These are phyloP conservation scores for Epizoanthus rinbou DNA, from an alignment of 92 coral and sea anemone genomes.

Conservation along the genomic window DNA sequence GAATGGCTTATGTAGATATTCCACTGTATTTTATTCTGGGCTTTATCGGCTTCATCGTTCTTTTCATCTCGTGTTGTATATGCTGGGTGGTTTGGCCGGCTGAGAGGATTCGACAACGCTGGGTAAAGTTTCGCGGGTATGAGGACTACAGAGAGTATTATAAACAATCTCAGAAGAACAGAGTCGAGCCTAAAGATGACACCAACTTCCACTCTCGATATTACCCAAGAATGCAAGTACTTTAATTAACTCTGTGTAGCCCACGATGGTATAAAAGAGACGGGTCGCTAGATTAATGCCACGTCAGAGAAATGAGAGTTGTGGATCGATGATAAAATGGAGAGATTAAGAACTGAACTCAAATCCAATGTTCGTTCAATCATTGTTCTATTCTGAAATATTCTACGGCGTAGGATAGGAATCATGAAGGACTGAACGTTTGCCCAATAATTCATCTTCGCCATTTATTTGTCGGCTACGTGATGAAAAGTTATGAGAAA, in stretches of 20 bases:
- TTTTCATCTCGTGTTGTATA: constrained; percentile 30
- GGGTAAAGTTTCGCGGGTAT: constrained; percentile 32
- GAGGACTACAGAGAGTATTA: constrained; percentile 28
- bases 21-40: constrained; percentile 31
- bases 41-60: constrained; percentile 14
- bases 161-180: constrained; percentile 16
- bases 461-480: too few relatives aligned
- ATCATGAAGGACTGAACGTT: too few relatives aligned
- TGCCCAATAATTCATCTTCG: too few relatives aligned
- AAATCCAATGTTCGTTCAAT: too few relatives aligned
- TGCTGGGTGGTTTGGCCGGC: constrained; percentile 48
- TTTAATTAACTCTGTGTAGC: neutral
- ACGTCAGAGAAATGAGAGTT: too few relatives aligned
- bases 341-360: too few relatives aligned
- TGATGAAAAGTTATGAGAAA: too few relatives aligned
- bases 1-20: constrained; percentile 36
- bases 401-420: too few relatives aligned
- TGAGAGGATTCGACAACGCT: constrained; percentile 36
- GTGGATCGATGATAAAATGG: too few relatives aligned
- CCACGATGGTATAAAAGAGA: too few relatives aligned
- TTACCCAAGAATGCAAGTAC: neutral
- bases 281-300: too few relatives aligned
- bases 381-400: too few relatives aligned
- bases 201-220: neutral
- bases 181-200: constrained; percentile 3